These are phyloP conservation scores for Pelobates fuscus DNA, from an alignment of 2,113 vertebrate species.

Conservation along the genomic window DNA sequence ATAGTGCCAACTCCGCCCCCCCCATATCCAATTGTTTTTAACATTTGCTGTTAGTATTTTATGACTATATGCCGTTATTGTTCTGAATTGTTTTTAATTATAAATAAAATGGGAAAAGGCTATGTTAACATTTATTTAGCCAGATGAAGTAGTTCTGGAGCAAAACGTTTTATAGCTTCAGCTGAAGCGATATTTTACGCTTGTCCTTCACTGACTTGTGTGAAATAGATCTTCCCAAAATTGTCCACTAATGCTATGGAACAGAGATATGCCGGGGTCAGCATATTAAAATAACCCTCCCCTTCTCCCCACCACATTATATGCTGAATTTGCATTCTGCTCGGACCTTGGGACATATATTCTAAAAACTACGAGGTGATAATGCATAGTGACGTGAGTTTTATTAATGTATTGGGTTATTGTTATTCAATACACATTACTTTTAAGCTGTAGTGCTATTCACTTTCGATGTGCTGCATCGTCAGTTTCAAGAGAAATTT, in stretches of 20 bases:
- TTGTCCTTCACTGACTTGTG: conserved; percentile 29
- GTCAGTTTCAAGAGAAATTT: conserved; percentile 15
- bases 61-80: too few relatives aligned
- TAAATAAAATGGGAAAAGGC: too few relatives aligned
- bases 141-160: too few relatives aligned
- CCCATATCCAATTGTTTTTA: too few relatives aligned
- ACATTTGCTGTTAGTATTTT: too few relatives aligned
- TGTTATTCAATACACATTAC: conserved; percentile 43
- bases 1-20: too few relatives aligned
- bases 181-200: background rate
- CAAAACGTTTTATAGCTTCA: background rate
- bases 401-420: conserved; percentile 37
- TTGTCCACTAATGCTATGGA: conserved; percentile 4
- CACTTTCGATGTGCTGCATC: conserved; percentile 33
- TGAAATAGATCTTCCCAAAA: conserved; percentile 18
- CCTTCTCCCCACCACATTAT: conserved; percentile 21
- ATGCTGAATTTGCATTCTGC: conserved; percentile 32
- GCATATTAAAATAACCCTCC: conserved; percentile 21
- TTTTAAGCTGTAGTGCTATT: conserved; percentile 27
- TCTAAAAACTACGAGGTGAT: conserved; percentile 4
- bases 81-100: too few relatives aligned
- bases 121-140: too few relatives aligned
- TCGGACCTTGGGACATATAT: conserved; percentile 26
- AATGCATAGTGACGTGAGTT: conserved; percentile 27
- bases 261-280: conserved; percentile 31